Percentiles rank a stretch among this genome's conserved stretches.
Conservation (phyloP, 2,113 vertebrate genomes). For the Picathartes gymnocephalus region DNA sequence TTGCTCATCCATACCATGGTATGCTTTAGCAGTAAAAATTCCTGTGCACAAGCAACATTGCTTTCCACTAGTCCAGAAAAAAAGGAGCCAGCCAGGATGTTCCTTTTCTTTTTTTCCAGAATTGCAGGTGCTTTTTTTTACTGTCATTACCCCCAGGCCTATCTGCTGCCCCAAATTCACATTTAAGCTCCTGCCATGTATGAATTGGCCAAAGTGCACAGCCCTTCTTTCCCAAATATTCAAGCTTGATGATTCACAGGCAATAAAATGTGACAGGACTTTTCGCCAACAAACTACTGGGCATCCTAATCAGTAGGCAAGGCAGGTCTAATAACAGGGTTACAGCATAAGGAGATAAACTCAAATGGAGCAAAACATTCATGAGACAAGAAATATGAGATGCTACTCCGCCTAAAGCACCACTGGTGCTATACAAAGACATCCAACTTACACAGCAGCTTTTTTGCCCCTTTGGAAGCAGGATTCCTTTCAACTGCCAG, state of each 20-base stretch:
- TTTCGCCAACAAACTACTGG: neutral
- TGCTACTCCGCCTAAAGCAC: conserved; percentile 4
- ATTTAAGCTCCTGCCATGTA: neutral
- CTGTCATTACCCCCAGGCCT: neutral
- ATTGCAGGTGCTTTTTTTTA: neutral
- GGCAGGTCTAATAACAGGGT: conserved; percentile 1
- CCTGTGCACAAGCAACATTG: neutral
- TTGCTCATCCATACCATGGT: neutral
- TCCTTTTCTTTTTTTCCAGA: neutral
- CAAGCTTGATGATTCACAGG: neutral
- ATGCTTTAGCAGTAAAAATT: neutral
- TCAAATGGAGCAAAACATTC: conserved; percentile 30
- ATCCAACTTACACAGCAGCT: neutral
- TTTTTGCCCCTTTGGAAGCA: neutral
- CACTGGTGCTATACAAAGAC: neutral
- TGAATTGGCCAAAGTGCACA: neutral
- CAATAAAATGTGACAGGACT: conserved; percentile 21
- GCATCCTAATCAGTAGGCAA: neutral
- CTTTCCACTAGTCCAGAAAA: neutral
- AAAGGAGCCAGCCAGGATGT: neutral
- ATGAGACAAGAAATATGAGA: neutral
- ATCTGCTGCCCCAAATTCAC: neutral
- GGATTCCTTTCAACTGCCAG: neutral
- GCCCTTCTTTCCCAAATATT: neutral
- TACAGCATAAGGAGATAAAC: neutral